phyloP scores from a whole-genome alignment of 2,113 vertebrate species.

The Girardinichthys multiradiatus region DNA sequence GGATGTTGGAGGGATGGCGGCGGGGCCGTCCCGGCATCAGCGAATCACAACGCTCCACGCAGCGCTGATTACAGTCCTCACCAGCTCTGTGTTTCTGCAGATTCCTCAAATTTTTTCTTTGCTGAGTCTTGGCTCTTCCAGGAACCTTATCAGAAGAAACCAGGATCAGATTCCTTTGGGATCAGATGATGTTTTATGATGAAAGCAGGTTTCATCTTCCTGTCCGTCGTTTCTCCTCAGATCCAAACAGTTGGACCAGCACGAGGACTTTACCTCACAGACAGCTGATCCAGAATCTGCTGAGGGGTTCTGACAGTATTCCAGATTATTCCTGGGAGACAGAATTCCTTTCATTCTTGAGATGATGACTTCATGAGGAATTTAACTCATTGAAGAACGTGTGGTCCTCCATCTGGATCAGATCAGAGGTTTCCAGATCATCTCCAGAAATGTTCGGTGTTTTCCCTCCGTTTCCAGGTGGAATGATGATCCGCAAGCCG shows the following conservation, averaged over 20 bases:
- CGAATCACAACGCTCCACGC: slow-evolving; percentile 26
- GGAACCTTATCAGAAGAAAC: slow-evolving; percentile 4
- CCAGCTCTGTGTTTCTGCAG: slow-evolving; percentile 6
- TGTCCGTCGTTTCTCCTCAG: too few species aligned
- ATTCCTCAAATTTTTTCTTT: slow-evolving; percentile 53
- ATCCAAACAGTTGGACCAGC: neutral
- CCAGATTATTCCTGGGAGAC: too few species aligned
- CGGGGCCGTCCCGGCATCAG: slow-evolving; percentile 16
- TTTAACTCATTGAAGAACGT: too few species aligned
- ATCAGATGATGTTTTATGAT: too few species aligned
- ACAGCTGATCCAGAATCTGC: neutral
- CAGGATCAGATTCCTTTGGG: slow-evolving; percentile 31
- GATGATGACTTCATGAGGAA: neutral
- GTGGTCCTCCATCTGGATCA: too few species aligned
- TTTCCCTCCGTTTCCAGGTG: too few species aligned
- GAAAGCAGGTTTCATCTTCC: neutral
- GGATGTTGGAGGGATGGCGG: slow-evolving; percentile 37
- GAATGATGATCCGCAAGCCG: too few species aligned
- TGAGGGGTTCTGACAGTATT: neutral
- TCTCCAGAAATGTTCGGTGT: too few species aligned
- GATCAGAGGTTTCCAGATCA: too few species aligned
- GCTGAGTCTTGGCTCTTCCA: slow-evolving; percentile 10
- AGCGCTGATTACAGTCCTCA: slow-evolving; percentile 27
- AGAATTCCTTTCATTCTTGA: neutral
- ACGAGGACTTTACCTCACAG: too few species aligned